Evolutionary conservation across 2,797 vertebrate species (phyloP), one percentile per base, ranked within the genome.

Genomic region (Scomberomorus guttatus): DNA sequence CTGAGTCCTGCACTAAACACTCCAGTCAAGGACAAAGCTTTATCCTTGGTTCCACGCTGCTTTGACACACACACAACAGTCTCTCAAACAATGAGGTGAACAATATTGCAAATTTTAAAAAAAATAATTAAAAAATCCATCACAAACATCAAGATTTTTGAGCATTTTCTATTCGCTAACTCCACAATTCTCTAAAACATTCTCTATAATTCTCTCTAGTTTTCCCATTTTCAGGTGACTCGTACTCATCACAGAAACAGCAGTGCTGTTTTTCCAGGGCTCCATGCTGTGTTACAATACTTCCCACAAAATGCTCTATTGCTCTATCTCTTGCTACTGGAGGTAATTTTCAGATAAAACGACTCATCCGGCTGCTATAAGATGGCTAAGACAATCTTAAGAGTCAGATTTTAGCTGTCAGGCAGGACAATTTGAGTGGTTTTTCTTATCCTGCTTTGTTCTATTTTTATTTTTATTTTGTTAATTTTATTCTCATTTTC

Each of bases 331-430:
- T 42, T 24, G 8, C 46, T 48, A n/a, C 58, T 4, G 1, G 20
- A 61, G 68, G 55, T 39, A 25, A 48, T 70, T 62, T 56, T 50
- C 24, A 76, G 29, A 39, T 51, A 34, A 34, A 61, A 27, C 3
- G 25, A 34, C 27, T 27, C n/a, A 12, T 39, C 14, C 3, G 5
- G 27, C 42, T 70, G 58, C 55, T 50, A 12, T 34, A 18, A 61
- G 37, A n/a, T 24, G 11, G 3, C 48, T n/a, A 32, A 15, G 6
- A 15, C 6, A 24, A 61, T 55, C 65, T n/a, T 44, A 11, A 55
- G 0, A 48, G 27, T 34, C 27, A 50, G 37, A 34, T 59, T 24
- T 39, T 59, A 59, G 42, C 42, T 48, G n/a, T 46, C 56, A 14
- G 27, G 13, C 9, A 6, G 39, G 39, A 42, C 39, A 42, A 14